Evolutionary conservation across 1,140 invertebrate genomes (phyloP), one percentile per base, ranked within the genome.

Genomic region (Nasonia giraulti): DNA sequence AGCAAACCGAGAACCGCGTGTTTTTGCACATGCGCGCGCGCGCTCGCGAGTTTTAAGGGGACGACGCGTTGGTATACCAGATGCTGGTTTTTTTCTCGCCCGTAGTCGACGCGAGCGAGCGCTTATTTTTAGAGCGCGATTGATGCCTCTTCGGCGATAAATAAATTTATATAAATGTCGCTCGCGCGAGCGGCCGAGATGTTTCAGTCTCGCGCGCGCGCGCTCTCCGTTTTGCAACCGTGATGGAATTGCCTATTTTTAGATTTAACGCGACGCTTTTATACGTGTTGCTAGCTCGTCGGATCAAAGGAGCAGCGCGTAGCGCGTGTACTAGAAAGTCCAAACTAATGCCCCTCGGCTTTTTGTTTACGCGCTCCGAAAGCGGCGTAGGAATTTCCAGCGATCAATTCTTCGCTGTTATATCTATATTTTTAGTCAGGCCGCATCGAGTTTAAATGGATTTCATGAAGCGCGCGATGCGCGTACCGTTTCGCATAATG

Each of bases 1-100:
- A 84, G 83, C 50, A 55, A 84, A 79, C 17, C 44, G 76, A 50
- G 5, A 84, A 79, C 17, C 66, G 76, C 69, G 5, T 12, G 62
- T 82, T 82, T 75, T 44, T 82, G 23, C 5, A 8, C 40, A 44
- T 10, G 17, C 31, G 37, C 8, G 40, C 27, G 17, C 73, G 73
- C 73, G 7, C 17, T 75, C 27, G 1, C 27, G 27, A 27, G 27
- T 75, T 75, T 44, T 75, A 40, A 44, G 40, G 40, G 40, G 8
- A 44, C 40, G 10, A 44, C 6, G 7, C 40, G 7, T 27, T 27
- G 6, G 8, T 44, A 8, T 44, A 7, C 37, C 37, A 44, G 40
- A 44, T 44, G 10, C 40, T 44, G 40, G 40, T 10, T 44, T 44
- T 44, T 44, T 44, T 44, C 40, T 44, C 40, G 33, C 33, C 5